Conservation (phyloP, 2,113 vertebrate genomes). For the Ophthalmotilapia sp. region DNA sequence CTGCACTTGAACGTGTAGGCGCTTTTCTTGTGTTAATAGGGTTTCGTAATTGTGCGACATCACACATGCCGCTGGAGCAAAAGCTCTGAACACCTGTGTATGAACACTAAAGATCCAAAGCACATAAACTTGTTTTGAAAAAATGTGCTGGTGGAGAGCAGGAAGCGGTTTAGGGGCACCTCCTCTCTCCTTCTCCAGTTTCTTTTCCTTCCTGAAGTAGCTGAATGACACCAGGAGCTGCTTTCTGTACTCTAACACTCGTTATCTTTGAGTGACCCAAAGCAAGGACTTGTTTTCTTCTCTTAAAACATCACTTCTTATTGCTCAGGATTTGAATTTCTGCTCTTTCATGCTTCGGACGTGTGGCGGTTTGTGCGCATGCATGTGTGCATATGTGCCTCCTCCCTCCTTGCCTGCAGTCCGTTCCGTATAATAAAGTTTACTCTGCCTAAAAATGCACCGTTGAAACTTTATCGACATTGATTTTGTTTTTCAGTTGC, state of each 20-base stretch:
- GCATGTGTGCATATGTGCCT: background rate
- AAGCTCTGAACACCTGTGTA: background rate
- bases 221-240: background rate
- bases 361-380: background rate
- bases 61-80: background rate
- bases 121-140: background rate
- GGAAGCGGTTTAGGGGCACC: background rate
- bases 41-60: conserved; percentile 12
- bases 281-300: background rate
- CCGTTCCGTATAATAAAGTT: background rate
- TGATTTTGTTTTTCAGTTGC: conserved; percentile 84
- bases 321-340: background rate
- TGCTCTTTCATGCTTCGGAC: background rate
- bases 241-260: background rate
- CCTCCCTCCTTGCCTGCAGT: background rate
- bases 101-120: background rate
- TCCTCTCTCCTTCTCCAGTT: background rate
- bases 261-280: background rate
- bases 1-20: conserved; percentile 1
- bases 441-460: conserved; percentile 59
- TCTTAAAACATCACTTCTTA: background rate
- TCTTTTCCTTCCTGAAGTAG: background rate
- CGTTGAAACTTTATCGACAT: conserved; percentile 77
- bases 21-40: background rate
- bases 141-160: background rate